Conservation (phyloP, 2,113 vertebrate genomes). For the Platycercus adscitus region DNA sequence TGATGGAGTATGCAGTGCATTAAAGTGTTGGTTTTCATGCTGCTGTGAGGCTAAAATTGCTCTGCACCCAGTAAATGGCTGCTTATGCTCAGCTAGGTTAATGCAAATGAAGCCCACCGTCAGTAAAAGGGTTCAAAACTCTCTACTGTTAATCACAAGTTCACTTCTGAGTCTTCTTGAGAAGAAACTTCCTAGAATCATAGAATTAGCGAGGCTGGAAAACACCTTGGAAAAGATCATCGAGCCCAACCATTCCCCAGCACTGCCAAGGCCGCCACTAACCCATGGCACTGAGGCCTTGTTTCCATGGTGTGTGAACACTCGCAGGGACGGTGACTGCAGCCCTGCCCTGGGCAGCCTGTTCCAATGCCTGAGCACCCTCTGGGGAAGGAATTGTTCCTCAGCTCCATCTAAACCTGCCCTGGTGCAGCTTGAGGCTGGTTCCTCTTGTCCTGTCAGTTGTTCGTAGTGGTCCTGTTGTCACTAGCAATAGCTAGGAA, state of each 20-base stretch:
- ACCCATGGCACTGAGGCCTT: not conserved
- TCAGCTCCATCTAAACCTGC: not conserved
- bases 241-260: not conserved
- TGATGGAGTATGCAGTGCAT: rapidly evolving
- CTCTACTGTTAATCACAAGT: not conserved
- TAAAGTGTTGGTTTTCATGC: not conserved
- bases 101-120: not conserved
- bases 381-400: not conserved
- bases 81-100: not conserved
- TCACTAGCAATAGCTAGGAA: not conserved
- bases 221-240: not conserved
- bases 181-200: not conserved
- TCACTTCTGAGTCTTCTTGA: not conserved
- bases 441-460: not conserved
- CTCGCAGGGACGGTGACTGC: not conserved
- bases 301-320: not conserved
- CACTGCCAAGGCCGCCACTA: not conserved
- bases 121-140: not conserved
- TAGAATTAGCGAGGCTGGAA: not conserved
- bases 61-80: not conserved
- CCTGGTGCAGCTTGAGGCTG: not conserved
- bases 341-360: not conserved
- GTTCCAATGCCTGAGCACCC: no score
- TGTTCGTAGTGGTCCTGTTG: not conserved
- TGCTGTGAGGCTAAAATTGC: not conserved